Conservation (phyloP, 2,888 invertebrate species). For the Neoitamus cyanurus region DNA sequence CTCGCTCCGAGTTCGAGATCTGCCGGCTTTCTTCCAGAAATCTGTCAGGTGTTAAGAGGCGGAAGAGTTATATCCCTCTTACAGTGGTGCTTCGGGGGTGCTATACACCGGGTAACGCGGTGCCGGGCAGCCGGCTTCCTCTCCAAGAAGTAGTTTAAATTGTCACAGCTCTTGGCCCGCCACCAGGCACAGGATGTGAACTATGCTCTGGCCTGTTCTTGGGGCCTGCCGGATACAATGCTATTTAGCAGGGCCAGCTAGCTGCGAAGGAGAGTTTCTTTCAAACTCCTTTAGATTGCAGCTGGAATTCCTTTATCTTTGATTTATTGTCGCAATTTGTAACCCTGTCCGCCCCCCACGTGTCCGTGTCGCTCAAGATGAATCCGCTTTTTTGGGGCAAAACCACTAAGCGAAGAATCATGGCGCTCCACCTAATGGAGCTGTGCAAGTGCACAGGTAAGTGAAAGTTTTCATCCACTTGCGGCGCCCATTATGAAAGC, state of each 20-base stretch:
- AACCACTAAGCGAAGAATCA: background rate
- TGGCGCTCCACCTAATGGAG: background rate
- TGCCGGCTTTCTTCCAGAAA: background rate
- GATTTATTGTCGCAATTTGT: slow-evolving; percentile 43
- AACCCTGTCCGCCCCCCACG: background rate
- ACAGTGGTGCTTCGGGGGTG: background rate
- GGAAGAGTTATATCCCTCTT: slow-evolving; percentile 19
- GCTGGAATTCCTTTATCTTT: slow-evolving; percentile 17
- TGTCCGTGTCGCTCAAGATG: background rate
- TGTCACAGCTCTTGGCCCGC: slow-evolving; percentile 9
- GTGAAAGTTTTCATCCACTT: slow-evolving; percentile 22
- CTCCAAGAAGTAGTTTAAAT: slow-evolving; percentile 17
- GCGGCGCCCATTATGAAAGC: background rate
- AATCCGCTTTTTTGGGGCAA: background rate
- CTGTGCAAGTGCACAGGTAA: background rate
- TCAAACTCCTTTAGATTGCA: slow-evolving; percentile 2
- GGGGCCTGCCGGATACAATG: background rate
- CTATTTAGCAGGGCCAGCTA: background rate
- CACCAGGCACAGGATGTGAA: background rate
- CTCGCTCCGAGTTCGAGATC: background rate
- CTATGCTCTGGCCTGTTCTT: background rate
- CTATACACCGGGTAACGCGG: background rate
- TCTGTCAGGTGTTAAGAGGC: slow-evolving; percentile 38
- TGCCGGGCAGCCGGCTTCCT: background rate
- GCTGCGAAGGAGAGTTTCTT: background rate